A percentile compares a stretch with the other conserved stretches of the same genome.
Conservation (phyloP, 2,888 invertebrate species). For the Neuroscelio doddi region DNA sequence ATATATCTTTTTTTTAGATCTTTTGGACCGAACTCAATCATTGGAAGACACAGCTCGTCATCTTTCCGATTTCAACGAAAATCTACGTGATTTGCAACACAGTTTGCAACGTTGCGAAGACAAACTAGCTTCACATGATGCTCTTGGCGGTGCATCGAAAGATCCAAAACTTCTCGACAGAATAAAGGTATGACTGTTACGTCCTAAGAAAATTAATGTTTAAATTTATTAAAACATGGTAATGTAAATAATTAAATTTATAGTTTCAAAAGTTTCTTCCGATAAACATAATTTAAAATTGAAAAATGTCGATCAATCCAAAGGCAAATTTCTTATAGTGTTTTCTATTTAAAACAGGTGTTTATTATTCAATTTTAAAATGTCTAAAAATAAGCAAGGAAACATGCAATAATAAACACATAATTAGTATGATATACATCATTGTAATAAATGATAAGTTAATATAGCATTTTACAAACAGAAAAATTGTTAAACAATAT, state of each 20-base stretch:
- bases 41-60: conserved; percentile 88
- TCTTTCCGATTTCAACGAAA: conserved; percentile 89
- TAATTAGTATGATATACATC: too few relatives aligned
- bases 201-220: too few relatives aligned
- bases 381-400: too few relatives aligned
- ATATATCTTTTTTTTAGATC: conserved; percentile 75
- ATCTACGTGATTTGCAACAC: conserved; percentile 87
- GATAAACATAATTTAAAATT: neutral
- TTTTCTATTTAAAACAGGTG: too few relatives aligned
- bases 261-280: neutral
- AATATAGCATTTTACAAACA: too few relatives aligned
- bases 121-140: conserved; percentile 83
- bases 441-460: too few relatives aligned
- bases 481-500: too few relatives aligned
- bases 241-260: conserved; percentile 1
- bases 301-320: neutral
- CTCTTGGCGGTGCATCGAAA: conserved; percentile 81
- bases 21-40: conserved; percentile 83
- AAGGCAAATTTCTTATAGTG: neutral
- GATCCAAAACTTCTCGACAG: conserved; percentile 90
- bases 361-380: too few relatives aligned
- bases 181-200: conserved; percentile 83
- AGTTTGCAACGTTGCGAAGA: conserved; percentile 92
- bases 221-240: neutral
- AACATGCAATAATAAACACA: too few relatives aligned